phyloP scores from a whole-genome alignment of 2,113 vertebrate species.

The Odocoileus hemionus region DNA sequence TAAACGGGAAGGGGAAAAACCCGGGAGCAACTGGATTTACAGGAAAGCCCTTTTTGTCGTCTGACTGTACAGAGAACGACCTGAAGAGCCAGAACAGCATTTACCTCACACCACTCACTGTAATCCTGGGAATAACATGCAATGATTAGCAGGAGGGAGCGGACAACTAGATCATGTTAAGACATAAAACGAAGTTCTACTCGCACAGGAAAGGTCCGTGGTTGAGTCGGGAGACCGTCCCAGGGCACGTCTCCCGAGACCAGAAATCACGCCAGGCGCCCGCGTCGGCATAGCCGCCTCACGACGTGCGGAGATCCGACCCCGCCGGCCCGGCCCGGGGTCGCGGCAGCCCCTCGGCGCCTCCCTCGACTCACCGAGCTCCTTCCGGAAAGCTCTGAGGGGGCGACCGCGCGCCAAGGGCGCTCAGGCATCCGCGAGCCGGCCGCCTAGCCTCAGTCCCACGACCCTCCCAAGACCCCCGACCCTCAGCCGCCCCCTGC shows the following conservation, averaged over 20 bases:
- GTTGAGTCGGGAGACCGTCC: background rate
- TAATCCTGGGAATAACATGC: background rate
- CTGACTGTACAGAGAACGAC: background rate
- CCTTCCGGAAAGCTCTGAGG: background rate
- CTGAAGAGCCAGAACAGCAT: background rate
- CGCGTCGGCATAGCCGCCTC: background rate
- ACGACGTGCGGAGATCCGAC: background rate
- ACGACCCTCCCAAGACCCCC: background rate
- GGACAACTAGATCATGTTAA: background rate
- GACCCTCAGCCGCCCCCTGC: rapidly evolving
- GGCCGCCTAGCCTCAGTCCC: background rate
- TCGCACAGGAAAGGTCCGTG: background rate
- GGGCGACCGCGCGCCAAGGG: background rate
- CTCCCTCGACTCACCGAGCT: background rate
- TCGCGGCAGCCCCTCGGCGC: background rate
- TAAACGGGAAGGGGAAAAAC: background rate
- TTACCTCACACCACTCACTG: background rate
- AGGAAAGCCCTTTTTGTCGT: background rate
- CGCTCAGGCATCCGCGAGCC: background rate
- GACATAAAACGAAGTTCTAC: background rate
- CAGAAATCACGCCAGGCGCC: background rate
- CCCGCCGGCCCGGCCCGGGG: background rate
- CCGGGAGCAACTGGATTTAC: background rate
- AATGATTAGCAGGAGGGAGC: background rate
- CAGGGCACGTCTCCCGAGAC: background rate